These are phyloP conservation scores for Drosophila ficusphila DNA, from an alignment of 1,140 invertebrate genomes.

Conservation along the genomic window DNA sequence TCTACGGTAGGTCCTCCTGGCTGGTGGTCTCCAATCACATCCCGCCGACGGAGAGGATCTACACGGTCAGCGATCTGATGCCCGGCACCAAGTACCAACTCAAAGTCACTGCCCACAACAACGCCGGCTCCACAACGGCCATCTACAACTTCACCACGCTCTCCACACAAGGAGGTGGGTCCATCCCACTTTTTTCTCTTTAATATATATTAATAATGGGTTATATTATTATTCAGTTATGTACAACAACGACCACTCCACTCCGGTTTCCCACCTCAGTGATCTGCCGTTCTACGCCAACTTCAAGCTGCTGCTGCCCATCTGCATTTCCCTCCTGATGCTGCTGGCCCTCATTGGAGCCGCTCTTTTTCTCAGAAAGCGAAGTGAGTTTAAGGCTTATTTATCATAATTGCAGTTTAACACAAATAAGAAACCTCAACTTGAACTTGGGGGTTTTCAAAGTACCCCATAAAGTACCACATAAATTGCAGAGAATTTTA, in stretches of 20 bases:
- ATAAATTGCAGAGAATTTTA: no score
- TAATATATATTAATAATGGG: not conserved
- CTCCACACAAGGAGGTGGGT: conserved; percentile 89
- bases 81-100: conserved; percentile 95
- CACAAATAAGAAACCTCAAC: no score
- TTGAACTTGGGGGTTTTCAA: no score
- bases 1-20: conserved; percentile 86
- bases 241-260: conserved; percentile 86
- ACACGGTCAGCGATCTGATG: conserved; percentile 91
- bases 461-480: no score
- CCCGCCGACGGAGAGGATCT: conserved; percentile 90
- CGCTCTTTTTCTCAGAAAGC: conserved; percentile 87
- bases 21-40: conserved; percentile 91
- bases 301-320: conserved; percentile 88
- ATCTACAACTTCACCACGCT: conserved; percentile 95
- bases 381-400: conserved; percentile 85
- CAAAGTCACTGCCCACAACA: conserved; percentile 94
- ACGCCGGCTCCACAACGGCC: conserved; percentile 94
- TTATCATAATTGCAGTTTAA: no score
- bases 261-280: conserved; percentile 86
- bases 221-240: conserved; percentile 58
- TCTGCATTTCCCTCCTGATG: conserved; percentile 88
- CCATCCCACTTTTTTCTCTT: not conserved
- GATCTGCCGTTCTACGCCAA: conserved; percentile 89
- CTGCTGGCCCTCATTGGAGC: conserved; percentile 87